These are phyloP conservation scores for Peromyscus attwateri DNA, from an alignment of 2,797 vertebrate species.

Conservation along the genomic window DNA sequence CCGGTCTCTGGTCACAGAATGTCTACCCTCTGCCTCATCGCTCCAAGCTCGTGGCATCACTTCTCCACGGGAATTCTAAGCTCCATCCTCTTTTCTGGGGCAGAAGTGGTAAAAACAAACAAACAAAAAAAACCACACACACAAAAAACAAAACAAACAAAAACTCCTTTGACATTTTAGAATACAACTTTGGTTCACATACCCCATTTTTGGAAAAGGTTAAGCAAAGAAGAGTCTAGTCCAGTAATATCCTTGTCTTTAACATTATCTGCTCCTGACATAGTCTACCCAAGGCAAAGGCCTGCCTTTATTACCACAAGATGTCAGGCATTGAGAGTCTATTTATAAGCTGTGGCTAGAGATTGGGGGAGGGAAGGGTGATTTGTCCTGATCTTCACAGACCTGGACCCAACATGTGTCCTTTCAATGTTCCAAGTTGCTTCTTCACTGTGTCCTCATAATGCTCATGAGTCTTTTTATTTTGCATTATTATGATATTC, in stretches of 20 bases:
- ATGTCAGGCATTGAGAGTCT: background rate
- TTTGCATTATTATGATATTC: background rate
- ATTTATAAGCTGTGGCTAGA: background rate
- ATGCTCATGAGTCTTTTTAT: background rate
- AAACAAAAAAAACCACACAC: too few relatives aligned
- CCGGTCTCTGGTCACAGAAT: background rate
- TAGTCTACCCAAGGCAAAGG: background rate
- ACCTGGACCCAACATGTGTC: background rate
- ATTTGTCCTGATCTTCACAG: background rate
- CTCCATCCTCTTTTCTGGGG: background rate
- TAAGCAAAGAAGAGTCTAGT: background rate
- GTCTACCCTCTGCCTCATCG: background rate
- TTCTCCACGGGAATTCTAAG: background rate
- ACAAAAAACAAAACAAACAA: too few relatives aligned
- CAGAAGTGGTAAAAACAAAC: background rate
- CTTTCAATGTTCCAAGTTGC: background rate
- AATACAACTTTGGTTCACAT: background rate
- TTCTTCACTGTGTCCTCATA: background rate
- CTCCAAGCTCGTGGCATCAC: background rate
- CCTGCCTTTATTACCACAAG: background rate
- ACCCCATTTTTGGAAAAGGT: background rate
- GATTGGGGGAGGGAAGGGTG: background rate
- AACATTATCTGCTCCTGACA: background rate
- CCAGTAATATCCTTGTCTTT: background rate
- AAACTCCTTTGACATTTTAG: constrained; percentile 25